Evolutionary conservation across 2,888 invertebrate species (phyloP).

Genomic region (Amiota mariae): DNA sequence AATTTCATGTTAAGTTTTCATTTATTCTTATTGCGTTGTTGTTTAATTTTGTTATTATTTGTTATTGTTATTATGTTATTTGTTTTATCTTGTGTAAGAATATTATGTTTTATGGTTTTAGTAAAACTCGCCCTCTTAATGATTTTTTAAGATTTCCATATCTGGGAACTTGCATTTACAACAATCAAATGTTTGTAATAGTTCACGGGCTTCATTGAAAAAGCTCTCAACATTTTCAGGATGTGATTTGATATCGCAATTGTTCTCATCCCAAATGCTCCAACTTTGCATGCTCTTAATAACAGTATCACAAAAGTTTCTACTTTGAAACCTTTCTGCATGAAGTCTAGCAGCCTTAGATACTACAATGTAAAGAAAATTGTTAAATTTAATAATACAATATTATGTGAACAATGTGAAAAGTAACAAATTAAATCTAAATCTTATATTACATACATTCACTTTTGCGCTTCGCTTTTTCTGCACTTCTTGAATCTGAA

Average conservation of each 20-base stretch:
- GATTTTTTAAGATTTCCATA: no score
- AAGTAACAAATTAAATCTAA: no score
- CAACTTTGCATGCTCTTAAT: constrained; percentile 32
- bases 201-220: neutral
- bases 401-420: no score
- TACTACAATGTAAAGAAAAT: no score
- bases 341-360: no score
- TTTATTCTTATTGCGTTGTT: neutral
- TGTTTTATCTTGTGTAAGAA: no score
- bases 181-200: neutral
- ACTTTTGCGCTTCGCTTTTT: neutral
- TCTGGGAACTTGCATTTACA: neutral
- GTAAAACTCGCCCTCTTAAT: no score
- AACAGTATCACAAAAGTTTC: constrained; percentile 34
- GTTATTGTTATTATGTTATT: no score
- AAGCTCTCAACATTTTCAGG: neutral
- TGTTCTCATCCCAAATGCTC: constrained; percentile 6
- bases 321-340: neutral
- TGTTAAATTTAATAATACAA: no score
- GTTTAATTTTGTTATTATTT: constrained; percentile 25
- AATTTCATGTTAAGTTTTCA: no score
- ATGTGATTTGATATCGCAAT: neutral
- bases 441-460: no score
- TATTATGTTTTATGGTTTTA: no score
- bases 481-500: neutral